Conservation (phyloP, 23 tunicate species). For the Clavelina lepadiformis region DNA sequence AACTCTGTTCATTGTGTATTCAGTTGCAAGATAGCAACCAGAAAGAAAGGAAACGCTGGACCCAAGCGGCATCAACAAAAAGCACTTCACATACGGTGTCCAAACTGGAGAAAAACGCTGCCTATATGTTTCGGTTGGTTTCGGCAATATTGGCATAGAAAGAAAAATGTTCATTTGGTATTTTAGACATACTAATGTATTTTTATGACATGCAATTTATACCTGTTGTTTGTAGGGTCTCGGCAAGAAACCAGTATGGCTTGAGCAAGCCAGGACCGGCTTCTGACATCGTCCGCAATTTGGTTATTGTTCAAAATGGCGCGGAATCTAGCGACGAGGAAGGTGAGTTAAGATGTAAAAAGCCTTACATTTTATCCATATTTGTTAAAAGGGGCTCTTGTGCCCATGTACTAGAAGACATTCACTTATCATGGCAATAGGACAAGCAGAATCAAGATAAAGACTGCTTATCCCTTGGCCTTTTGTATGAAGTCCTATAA, state of each 20-base stretch:
- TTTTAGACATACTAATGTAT: neutral
- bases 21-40: too few species aligned
- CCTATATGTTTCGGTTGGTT: conserved; percentile 43
- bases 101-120: conserved; percentile 33
- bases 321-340: conserved; percentile 63
- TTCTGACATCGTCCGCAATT: conserved; percentile 52
- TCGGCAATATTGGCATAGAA: neutral
- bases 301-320: conserved; percentile 33
- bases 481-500: too few species aligned
- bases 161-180: neutral
- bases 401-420: too few species aligned
- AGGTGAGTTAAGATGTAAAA: conserved; percentile 24
- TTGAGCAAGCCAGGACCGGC: conserved; percentile 43
- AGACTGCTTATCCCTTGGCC: too few species aligned
- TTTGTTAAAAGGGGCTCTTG: too few species aligned
- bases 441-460: too few species aligned
- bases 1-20: too few species aligned
- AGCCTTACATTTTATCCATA: too few species aligned
- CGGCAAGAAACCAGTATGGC: conserved; percentile 58
- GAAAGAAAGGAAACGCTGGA: conserved; percentile 19
- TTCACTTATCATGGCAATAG: too few species aligned
- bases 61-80: conserved; percentile 44
- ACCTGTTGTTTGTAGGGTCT: conserved; percentile 24
- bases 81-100: conserved; percentile 62
- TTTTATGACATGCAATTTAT: neutral